phyloP scores from a whole-genome alignment of 2,113 vertebrate genomes.

The Podarcis cretensis region DNA sequence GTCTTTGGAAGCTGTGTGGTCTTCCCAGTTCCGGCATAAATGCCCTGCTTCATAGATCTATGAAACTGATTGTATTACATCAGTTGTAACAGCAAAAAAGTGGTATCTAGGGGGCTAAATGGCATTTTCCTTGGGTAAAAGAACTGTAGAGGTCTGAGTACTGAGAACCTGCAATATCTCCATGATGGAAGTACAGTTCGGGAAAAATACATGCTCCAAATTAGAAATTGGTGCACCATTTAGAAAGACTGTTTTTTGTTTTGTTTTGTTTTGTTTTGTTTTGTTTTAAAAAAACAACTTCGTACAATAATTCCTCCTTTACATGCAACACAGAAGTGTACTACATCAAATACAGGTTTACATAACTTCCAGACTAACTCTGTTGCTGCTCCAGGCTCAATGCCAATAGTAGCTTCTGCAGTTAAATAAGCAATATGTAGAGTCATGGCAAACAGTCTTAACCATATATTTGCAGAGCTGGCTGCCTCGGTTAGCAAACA shows the following conservation, averaged over 20 bases:
- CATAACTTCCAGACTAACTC: neutral
- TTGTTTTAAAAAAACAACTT: neutral
- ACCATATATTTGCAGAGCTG: neutral
- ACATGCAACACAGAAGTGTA: neutral
- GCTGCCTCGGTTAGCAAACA: conserved; percentile 4
- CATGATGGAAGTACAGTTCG: neutral
- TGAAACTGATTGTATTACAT: too few relatives aligned
- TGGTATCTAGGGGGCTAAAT: neutral
- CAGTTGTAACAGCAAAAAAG: neutral
- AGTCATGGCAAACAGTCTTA: neutral
- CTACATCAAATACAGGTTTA: neutral
- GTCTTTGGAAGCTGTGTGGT: neutral
- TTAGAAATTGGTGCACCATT: neutral
- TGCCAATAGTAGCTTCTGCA: neutral
- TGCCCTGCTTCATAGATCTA: too few relatives aligned
- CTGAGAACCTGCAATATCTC: neutral
- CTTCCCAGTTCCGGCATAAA: neutral
- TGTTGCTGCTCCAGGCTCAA: neutral
- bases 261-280: too few relatives aligned
- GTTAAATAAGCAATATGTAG: conserved; percentile 2
- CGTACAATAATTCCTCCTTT: neutral
- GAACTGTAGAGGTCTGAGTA: too few relatives aligned
- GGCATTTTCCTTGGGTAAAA: neutral
- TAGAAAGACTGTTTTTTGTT: neutral
- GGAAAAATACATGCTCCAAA: neutral